phyloP scores from a whole-genome alignment of 2,888 invertebrate genomes.

The Leucozona laternaria region DNA sequence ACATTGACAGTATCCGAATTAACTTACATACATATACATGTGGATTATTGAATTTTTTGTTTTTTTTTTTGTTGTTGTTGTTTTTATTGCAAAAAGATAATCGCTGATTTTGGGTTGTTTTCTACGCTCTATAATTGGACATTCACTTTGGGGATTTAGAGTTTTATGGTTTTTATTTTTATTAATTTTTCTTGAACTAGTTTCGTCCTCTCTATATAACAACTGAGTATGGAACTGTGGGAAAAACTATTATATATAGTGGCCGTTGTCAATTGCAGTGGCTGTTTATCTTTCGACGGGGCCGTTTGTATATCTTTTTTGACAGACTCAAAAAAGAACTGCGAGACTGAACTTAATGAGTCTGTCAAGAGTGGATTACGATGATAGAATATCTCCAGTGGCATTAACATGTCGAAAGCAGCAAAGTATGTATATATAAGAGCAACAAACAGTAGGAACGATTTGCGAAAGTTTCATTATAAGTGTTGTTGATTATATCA shows the following conservation, averaged over 20 bases:
- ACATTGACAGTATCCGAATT: conserved; percentile 42
- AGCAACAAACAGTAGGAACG: background rate
- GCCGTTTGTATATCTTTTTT: conserved; percentile 10
- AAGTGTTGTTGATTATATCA: conserved; percentile 25
- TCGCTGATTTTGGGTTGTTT: conserved; percentile 65
- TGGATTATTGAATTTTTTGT: background rate
- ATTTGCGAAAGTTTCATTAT: conserved; percentile 20
- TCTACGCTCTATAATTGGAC: conserved; percentile 57
- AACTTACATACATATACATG: background rate
- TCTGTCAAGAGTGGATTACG: conserved; percentile 69
- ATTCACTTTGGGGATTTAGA: conserved; percentile 67
- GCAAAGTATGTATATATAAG: background rate
- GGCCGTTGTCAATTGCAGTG: conserved; percentile 10
- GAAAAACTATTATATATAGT: conserved; percentile 36
- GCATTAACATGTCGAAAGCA: conserved; percentile 17
- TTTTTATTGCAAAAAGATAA: conserved; percentile 33
- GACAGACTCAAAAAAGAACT: conserved; percentile 21
- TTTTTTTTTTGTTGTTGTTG: background rate
- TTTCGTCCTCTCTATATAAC: conserved; percentile 47
- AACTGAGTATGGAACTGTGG: conserved; percentile 23
- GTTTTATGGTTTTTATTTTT: background rate
- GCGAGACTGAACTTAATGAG: conserved; percentile 62
- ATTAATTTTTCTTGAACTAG: conserved; percentile 35
- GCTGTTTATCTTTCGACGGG: conserved; percentile 27
- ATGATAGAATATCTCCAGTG: conserved; percentile 62